Base-by-base conservation (phyloP, 2,797 vertebrate genomes). In the Pipistrellus pipistrellus region DNA sequence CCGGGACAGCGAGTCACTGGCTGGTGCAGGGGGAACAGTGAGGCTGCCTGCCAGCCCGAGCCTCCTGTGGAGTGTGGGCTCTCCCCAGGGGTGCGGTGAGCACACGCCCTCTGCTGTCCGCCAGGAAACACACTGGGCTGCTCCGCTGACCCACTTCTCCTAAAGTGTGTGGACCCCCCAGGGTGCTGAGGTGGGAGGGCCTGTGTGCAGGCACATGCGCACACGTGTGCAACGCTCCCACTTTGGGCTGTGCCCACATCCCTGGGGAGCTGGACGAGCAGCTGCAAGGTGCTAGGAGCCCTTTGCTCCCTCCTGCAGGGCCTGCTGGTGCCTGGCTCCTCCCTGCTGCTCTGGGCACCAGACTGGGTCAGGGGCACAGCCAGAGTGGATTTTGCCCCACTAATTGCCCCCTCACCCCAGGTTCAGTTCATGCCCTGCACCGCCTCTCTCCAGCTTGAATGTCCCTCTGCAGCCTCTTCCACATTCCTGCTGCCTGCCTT, bases 121-220 rank as follows among this genome's bases (percentile, higher is more conserved):
- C 38, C 35, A n/a, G 55, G 55, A 85, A n/a, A 69, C 25, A 35
- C 0, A 8, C 44, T n/a, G 68, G 77, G 87, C 62, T 69, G 76
- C 46, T 72, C 64, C 59, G 48, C 93, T 96, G 88, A 41, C 75
- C 80, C 62, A 57, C 71, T 82, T 82, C 14, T 88, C 71, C 71
- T 30, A 72, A 20, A 2, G 15, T 35, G 75, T 64, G 77, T 75
- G 44, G 75, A 41, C 51, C 12, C 91, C 84, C 44, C 10, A n/a
- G 23, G 66, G 62, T 38, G 76, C 35, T 0, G 51, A 57, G 81
- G 21, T 8, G 44, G 76, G 25, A 0, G 1, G 85, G 53, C 41
- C 80, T 13, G 53, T 23, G 38, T 62, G 41, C 12, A 6, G 46
- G 80, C 69, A 59, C 18, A 27, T n/a, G 44, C 41, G 21, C 57